Conservation (phyloP, 2,113 vertebrate species). For the Anas platyrhynchos region DNA sequence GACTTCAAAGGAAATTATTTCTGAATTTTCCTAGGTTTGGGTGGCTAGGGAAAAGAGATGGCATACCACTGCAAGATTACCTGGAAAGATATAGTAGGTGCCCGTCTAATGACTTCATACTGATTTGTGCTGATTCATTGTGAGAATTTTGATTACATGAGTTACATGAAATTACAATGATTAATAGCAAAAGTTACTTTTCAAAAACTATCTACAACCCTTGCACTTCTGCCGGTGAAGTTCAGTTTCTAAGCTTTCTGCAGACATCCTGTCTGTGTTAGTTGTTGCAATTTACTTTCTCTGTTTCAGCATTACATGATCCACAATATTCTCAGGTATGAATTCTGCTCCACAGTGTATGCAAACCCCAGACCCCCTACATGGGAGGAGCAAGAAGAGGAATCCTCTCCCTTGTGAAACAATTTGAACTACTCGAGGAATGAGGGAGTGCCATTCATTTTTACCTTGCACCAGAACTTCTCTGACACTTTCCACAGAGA, state of each 20-base stretch:
- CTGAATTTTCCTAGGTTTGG: background rate
- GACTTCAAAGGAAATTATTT: background rate
- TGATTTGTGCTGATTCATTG: background rate
- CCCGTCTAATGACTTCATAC: background rate
- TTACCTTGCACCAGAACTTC: background rate
- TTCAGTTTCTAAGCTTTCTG: background rate
- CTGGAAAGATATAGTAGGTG: background rate
- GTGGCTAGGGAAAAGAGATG: background rate
- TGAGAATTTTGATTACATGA: background rate
- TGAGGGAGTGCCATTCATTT: background rate
- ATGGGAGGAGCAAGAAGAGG: background rate
- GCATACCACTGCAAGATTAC: background rate
- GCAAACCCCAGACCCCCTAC: background rate
- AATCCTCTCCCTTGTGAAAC: background rate
- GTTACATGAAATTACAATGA: background rate
- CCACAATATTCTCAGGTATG: background rate
- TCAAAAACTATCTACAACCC: background rate
- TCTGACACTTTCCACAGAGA: background rate
- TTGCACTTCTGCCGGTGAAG: background rate
- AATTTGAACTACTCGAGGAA: accelerated
- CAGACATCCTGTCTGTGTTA: background rate
- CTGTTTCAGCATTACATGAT: background rate
- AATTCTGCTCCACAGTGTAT: background rate
- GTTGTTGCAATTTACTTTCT: background rate
- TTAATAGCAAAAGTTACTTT: background rate